Evolutionary conservation across 2,113 vertebrate species (phyloP).

Genomic region (Epinephelus fuscoguttatus): DNA sequence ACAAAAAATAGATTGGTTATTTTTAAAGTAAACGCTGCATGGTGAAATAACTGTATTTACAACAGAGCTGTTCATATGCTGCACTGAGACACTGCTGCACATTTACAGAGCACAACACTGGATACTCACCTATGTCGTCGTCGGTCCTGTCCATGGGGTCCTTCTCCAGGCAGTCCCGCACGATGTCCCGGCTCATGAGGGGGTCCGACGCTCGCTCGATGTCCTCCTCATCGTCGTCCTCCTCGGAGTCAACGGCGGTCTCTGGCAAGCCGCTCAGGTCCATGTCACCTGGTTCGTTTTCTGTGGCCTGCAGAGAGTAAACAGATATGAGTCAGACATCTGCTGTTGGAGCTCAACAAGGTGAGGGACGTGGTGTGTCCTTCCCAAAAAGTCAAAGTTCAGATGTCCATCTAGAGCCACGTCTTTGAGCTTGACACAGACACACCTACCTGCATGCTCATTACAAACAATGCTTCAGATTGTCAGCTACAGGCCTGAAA

Average conservation of each 20-base stretch:
- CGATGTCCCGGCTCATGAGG: slow-evolving; percentile 97
- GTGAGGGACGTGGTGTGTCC: not conserved
- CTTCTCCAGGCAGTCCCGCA: slow-evolving; percentile 98
- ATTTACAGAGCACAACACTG: not conserved
- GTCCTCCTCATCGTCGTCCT: slow-evolving; percentile 98
- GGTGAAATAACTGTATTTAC: not conserved
- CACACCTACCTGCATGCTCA: not conserved
- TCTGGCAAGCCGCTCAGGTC: slow-evolving; percentile 98
- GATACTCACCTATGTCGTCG: slow-evolving; percentile 94
- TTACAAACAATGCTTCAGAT: not conserved
- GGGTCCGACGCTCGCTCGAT: slow-evolving; percentile 97
- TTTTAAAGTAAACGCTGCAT: not conserved
- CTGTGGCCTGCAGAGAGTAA: slow-evolving; percentile 88
- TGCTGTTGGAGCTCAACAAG: not conserved
- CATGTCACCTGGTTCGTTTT: slow-evolving; percentile 98
- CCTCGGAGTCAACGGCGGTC: slow-evolving; percentile 98
- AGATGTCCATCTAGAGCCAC: not conserved
- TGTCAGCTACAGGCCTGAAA: not conserved
- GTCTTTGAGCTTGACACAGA: not conserved
- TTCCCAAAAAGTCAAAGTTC: not conserved
- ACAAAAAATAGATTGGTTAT: not conserved
- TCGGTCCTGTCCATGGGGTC: slow-evolving; percentile 98
- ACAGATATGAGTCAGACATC: not conserved
- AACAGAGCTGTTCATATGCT: not conserved
- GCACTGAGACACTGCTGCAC: not conserved